Conservation (phyloP, 2,888 invertebrate species). For the Malthinus flaveolus region DNA sequence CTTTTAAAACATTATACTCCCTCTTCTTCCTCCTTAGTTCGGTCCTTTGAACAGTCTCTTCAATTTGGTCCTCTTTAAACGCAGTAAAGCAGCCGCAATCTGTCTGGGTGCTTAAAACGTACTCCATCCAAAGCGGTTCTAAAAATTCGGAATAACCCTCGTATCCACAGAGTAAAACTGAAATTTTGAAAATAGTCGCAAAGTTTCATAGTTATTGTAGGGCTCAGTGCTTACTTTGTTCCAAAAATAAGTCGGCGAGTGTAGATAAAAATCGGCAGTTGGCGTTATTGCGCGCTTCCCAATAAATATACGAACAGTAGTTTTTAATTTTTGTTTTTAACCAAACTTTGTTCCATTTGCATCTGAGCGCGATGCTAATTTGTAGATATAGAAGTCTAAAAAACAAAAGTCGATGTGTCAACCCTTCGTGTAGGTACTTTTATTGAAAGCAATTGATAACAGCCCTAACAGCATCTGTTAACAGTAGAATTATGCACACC, state of each 20-base stretch:
- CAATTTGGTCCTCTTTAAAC: constrained; percentile 19
- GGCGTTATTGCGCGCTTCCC: constrained; percentile 40
- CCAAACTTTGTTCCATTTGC: constrained; percentile 22
- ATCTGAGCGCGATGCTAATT: constrained; percentile 41
- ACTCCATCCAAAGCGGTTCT: constrained; percentile 44
- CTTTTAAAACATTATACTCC: constrained; percentile 44
- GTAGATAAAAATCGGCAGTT: constrained; percentile 37
- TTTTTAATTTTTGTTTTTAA: constrained; percentile 23
- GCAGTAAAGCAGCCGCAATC: constrained; percentile 49
- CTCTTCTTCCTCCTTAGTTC: constrained; percentile 33
- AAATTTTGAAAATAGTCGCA: constrained; percentile 20
- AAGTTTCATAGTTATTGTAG: too few species aligned
- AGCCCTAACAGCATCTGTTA: too few species aligned
- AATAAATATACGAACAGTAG: constrained; percentile 43
- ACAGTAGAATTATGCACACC: too few species aligned
- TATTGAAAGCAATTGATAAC: too few species aligned
- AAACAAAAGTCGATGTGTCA: constrained; percentile 6
- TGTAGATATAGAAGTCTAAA: constrained; percentile 48
- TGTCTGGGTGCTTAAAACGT: constrained; percentile 51
- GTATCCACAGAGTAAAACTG: constrained; percentile 57
- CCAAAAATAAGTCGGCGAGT: constrained; percentile 43
- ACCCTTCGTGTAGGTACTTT: too few species aligned
- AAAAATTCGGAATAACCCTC: constrained; percentile 57
- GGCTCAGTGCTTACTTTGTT: constrained; percentile 48
- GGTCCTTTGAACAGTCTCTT: constrained; percentile 3